These are phyloP conservation scores for Rhysida immarginata DNA, from an alignment of 1,140 invertebrate species.

Conservation along the genomic window DNA sequence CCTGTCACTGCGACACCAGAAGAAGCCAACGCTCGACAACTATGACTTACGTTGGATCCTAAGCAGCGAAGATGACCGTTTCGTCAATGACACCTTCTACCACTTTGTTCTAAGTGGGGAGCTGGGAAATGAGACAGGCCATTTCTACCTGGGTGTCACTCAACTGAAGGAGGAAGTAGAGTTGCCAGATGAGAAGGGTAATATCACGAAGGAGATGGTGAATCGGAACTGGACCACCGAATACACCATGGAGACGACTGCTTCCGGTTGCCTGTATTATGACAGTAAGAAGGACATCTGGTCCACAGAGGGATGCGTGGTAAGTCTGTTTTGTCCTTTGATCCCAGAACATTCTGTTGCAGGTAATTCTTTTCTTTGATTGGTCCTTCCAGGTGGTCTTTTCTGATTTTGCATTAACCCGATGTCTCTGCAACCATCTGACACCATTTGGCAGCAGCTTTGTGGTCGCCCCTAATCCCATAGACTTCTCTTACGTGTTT, in stretches of 20 bases:
- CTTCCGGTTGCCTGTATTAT: slow-evolving; percentile 24
- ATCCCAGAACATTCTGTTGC: no score
- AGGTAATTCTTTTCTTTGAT: neutral
- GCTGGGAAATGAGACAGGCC: neutral
- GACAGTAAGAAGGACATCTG: slow-evolving; percentile 20
- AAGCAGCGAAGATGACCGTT: no score
- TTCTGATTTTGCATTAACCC: slow-evolving; percentile 18
- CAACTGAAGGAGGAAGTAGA: neutral
- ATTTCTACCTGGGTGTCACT: neutral
- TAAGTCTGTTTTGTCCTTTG: slow-evolving; percentile 20
- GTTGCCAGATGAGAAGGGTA: neutral
- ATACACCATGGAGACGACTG: neutral
- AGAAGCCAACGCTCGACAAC: no score
- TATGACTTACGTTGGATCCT: no score
- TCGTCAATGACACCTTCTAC: no score
- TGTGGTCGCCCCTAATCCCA: slow-evolving; percentile 37
- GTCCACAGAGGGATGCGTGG: slow-evolving; percentile 22
- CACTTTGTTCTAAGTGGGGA: neutral
- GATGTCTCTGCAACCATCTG: slow-evolving; percentile 37
- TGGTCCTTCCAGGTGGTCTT: neutral
- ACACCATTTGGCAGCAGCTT: slow-evolving; percentile 39
- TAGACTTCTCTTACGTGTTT: slow-evolving; percentile 40
- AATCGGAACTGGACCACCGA: neutral
- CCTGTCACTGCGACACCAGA: no score
- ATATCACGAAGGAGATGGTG: neutral